These are phyloP conservation scores for Drosophila heteroneura DNA, from an alignment of 2,888 invertebrate species.

Conservation along the genomic window DNA sequence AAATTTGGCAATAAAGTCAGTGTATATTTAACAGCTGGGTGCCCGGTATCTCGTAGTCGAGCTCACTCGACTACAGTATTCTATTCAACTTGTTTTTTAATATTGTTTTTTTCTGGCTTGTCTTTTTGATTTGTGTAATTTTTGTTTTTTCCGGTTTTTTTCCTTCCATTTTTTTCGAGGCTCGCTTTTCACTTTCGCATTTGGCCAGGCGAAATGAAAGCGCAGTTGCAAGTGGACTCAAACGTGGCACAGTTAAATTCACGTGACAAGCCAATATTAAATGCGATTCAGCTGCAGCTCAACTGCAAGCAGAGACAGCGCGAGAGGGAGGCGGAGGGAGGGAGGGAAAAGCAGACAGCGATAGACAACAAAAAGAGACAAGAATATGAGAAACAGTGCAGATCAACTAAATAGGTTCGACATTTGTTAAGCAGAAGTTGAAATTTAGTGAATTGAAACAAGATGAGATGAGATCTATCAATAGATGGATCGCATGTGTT, in stretches of 20 bases:
- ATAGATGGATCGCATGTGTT: not conserved
- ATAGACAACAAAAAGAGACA: not conserved
- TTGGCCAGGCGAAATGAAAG: slow-evolving; percentile 46
- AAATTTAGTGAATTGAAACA: not conserved
- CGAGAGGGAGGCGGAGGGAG: slow-evolving; percentile 1
- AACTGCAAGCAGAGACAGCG: slow-evolving; percentile 8
- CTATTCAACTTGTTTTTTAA: not conserved
- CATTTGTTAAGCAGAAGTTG: slow-evolving; percentile 1
- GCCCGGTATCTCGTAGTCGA: not conserved
- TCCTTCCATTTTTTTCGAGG: slow-evolving; percentile 3
- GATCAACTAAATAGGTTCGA: slow-evolving; percentile 12
- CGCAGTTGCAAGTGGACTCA: slow-evolving; percentile 40
- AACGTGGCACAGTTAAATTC: slow-evolving; percentile 74
- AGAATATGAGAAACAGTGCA: slow-evolving; percentile 2
- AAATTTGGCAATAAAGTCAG: not conserved
- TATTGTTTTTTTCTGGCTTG: slow-evolving; percentile 7
- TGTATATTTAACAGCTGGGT: not conserved
- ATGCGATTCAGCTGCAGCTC: slow-evolving; percentile 67
- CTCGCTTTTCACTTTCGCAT: slow-evolving; percentile 36
- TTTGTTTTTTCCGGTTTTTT: not conserved
- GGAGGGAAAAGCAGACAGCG: not conserved
- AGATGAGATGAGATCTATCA: not conserved
- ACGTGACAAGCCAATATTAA: slow-evolving; percentile 80
- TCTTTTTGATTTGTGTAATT: slow-evolving; percentile 2
- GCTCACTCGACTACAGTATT: not conserved